Percentiles rank a stretch among this genome's conserved stretches.
Conservation (phyloP, 2,797 vertebrate species). For the Tinamus major region DNA sequence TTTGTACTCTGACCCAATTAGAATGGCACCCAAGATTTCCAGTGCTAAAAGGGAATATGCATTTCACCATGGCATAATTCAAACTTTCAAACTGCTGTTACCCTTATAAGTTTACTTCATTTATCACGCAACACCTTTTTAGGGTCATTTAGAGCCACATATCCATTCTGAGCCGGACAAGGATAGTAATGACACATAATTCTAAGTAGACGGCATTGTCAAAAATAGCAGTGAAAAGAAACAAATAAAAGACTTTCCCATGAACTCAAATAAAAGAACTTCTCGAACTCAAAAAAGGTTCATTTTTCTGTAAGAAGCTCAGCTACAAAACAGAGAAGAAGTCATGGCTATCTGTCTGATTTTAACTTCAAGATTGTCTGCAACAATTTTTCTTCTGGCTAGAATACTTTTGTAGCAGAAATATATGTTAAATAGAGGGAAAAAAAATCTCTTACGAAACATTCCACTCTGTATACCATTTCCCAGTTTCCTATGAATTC, state of each 20-base stretch:
- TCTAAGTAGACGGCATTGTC: background rate
- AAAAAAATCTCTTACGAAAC: background rate
- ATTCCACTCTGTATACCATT: background rate
- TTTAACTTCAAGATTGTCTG: background rate
- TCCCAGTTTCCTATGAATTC: background rate
- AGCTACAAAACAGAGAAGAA: background rate
- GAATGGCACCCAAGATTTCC: background rate
- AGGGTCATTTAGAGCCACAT: background rate
- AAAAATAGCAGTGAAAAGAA: background rate
- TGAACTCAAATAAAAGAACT: background rate
- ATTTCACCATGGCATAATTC: background rate
- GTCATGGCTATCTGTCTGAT: background rate
- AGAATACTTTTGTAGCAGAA: background rate
- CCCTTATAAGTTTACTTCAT: background rate
- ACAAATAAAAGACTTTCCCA: background rate
- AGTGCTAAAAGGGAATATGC: background rate
- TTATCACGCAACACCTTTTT: background rate
- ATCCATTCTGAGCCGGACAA: background rate
- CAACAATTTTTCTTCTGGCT: background rate
- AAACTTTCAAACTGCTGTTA: background rate
- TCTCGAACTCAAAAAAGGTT: background rate
- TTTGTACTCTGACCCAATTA: background rate
- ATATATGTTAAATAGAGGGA: background rate
- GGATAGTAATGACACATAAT: background rate
- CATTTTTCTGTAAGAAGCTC: background rate